Base-by-base conservation (phyloP, 1,140 invertebrate species). In the Nixonia krombeini region DNA sequence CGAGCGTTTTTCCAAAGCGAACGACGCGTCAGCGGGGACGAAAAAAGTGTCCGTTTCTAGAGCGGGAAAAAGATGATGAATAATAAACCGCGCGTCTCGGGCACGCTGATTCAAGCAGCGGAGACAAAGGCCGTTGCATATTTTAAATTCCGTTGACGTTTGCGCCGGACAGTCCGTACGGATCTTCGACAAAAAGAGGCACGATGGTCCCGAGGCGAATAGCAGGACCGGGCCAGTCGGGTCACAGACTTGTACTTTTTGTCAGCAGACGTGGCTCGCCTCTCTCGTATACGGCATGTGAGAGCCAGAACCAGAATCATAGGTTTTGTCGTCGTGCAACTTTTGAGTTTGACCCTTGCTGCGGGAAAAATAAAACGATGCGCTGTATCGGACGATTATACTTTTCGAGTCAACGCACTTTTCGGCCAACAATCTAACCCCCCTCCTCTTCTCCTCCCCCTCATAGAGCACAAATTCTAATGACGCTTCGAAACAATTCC, bases 131-230 rank as follows among this genome's bases (percentile, higher is more conserved):
- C 17, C 61, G 71, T 74, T 80, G 80, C 79, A 84, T 85, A 83
- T 84, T 83, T 82, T 78, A 77, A 74, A 84, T 84, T 84, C 82
- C 75, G 78, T 69, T 75, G 77, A 76, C 74, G 75, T 75, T 79
- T 73, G 72, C 68, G 73, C 68, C 70, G 70, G 72, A 78, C 70
- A 70, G 75, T 79, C 70, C 62, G 69, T 75, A 65, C 72, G 65
- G 72, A 80, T 78, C 79, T 74, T 80, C 61, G 75, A 65, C 74
- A 79, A 81, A 81, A 82, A 82, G 53, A 72, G 57, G 73, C 75
- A 79, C 74, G 67, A n/a, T n/a, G n/a, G 73, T 77, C 68, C 53
- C 58, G 69, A 75, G 69, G 72, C 72, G 72, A 75, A 76, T 67
- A 68, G 73, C 62, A 73, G 74, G 65, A 58, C 61, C 66, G 35